Conservation (phyloP, 2,888 invertebrate genomes). For the Hypercompe scribonia region DNA sequence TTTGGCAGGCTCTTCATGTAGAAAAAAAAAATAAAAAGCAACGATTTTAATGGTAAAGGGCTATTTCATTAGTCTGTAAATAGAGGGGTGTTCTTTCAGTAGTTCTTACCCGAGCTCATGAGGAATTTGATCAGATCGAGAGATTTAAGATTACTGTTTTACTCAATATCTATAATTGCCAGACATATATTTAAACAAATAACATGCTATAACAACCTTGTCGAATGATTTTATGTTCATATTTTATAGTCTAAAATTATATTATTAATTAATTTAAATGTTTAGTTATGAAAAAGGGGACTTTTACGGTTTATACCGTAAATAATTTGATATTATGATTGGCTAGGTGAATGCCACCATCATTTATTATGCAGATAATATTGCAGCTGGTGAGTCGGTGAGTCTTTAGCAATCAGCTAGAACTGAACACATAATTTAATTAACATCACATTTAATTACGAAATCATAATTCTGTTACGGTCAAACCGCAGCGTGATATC, state of each 20-base stretch:
- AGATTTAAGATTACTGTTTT: no score
- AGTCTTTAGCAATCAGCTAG: slow-evolving; percentile 26
- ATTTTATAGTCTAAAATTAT: background rate
- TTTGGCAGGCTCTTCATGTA: no score
- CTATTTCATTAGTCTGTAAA: background rate
- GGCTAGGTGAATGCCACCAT: slow-evolving; percentile 13
- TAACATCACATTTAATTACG: slow-evolving; percentile 47
- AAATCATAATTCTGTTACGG: slow-evolving; percentile 39
- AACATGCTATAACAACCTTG: background rate
- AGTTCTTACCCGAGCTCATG: background rate
- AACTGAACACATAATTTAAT: slow-evolving; percentile 30
- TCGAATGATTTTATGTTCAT: background rate
- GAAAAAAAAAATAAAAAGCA: no score
- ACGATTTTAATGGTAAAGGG: no score
- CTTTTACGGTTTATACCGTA: slow-evolving; percentile 8
- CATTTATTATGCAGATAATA: slow-evolving; percentile 18
- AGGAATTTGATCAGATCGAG: background rate
- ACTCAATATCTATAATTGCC: background rate
- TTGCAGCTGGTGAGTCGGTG: slow-evolving; percentile 15
- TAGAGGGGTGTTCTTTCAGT: background rate
- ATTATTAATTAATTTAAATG: background rate
- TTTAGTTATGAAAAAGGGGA: slow-evolving; percentile 3
- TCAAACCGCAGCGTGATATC: slow-evolving; percentile 36
- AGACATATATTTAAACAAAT: background rate
- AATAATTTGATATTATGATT: slow-evolving; percentile 19